These are phyloP conservation scores for Colinus virginianus DNA, from an alignment of 2,113 vertebrate genomes.

Conservation along the genomic window DNA sequence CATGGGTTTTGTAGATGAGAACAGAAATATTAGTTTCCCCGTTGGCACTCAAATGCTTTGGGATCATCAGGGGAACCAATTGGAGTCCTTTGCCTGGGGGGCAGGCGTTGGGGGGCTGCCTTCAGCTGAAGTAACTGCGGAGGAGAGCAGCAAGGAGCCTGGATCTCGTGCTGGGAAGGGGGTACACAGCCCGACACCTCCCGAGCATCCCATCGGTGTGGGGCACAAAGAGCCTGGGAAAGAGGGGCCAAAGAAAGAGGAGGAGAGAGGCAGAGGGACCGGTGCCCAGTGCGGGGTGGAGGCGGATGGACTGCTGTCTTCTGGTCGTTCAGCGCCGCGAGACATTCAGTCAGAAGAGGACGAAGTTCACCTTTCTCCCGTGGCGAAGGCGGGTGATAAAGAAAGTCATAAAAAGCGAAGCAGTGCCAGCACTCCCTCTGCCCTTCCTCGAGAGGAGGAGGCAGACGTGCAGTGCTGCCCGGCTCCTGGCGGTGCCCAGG, in stretches of 20 bases:
- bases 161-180: not conserved
- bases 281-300: not conserved
- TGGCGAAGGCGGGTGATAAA: not conserved
- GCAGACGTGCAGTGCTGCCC: not conserved
- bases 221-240: not conserved
- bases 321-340: not conserved
- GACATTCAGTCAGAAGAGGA: not conserved
- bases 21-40: slow-evolving; percentile 77
- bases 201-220: rapidly evolving
- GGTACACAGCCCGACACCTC: rapidly evolving
- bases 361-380: not conserved
- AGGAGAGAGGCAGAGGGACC: not conserved
- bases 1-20: slow-evolving; percentile 70
- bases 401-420: not conserved
- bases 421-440: not conserved
- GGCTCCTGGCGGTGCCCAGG: not conserved
- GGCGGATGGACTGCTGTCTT: not conserved
- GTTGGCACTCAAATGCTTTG: not conserved
- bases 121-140: not conserved
- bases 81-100: not conserved
- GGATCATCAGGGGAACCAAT: not conserved
- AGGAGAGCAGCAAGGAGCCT: not conserved
- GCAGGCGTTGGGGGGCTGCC: not conserved
- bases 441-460: not conserved
- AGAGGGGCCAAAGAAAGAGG: not conserved